Conservation (phyloP, 2,113 vertebrate genomes). For the Spea bombifrons region DNA sequence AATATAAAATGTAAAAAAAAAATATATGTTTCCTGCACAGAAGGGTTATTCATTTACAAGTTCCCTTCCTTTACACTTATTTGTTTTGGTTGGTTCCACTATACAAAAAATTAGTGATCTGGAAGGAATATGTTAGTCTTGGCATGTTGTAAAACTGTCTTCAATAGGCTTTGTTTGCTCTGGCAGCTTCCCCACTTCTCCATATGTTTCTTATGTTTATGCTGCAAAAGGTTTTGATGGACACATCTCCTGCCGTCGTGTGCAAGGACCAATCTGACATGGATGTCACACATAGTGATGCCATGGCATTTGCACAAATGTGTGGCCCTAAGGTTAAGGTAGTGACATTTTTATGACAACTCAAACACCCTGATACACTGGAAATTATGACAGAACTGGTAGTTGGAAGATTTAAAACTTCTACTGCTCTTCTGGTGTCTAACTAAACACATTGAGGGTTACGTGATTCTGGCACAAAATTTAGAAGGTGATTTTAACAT, state of each 20-base stretch:
- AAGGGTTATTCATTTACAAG: constrained; percentile 62
- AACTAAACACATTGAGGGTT: too few species aligned
- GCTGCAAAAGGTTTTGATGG: constrained; percentile 59
- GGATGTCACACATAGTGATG: constrained; percentile 13
- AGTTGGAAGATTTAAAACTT: too few species aligned
- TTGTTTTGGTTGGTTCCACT: constrained; percentile 65
- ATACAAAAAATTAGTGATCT: constrained; percentile 57
- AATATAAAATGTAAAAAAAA: constrained; percentile 19
- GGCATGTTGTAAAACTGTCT: constrained; percentile 64
- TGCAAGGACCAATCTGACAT: constrained; percentile 54
- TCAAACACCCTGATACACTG: too few species aligned
- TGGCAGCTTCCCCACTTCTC: constrained; percentile 60
- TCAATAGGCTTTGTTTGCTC: constrained; percentile 63
- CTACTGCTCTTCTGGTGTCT: too few species aligned
- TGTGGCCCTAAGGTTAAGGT: not conserved
- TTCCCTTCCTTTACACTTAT: constrained; percentile 61
- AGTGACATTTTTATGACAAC: not conserved
- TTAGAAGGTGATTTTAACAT: too few species aligned
- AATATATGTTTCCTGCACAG: constrained; percentile 44
- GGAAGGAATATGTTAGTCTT: constrained; percentile 65
- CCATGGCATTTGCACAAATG: not conserved
- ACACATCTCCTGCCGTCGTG: constrained; percentile 53
- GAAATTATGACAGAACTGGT: too few species aligned
- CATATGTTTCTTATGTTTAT: constrained; percentile 77
- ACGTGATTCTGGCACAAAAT: too few species aligned